Conservation (phyloP, 2,888 invertebrate genomes). For the Arrhopalites spinosus region DNA sequence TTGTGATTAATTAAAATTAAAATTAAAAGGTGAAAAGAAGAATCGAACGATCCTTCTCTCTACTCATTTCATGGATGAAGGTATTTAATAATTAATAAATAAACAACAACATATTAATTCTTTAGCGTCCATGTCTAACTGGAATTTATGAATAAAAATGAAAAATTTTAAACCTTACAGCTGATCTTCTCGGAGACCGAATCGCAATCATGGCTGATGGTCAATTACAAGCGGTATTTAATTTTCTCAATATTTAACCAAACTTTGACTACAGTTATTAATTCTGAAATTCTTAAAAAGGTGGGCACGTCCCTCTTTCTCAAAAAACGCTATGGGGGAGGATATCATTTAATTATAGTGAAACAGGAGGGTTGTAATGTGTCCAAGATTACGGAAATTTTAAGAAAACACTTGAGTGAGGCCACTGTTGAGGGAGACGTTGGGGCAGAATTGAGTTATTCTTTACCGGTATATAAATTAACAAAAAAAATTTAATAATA, state of each 20-base stretch:
- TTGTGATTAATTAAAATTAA: too few relatives aligned
- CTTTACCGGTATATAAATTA: too few relatives aligned
- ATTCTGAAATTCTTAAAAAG: too few relatives aligned
- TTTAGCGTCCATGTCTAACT: too few relatives aligned
- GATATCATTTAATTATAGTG: slow-evolving; percentile 77
- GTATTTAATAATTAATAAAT: too few relatives aligned
- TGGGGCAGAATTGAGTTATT: slow-evolving; percentile 76
- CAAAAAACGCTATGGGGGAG: slow-evolving; percentile 71
- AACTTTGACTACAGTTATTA: too few relatives aligned
- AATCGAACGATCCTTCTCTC: slow-evolving; percentile 82
- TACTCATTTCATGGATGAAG: slow-evolving; percentile 62
- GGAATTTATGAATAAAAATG: too few relatives aligned
- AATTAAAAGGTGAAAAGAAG: slow-evolving; percentile 63
- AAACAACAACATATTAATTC: too few relatives aligned
- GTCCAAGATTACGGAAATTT: slow-evolving; percentile 65
- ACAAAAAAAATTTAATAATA: too few relatives aligned
- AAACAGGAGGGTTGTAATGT: slow-evolving; percentile 63
- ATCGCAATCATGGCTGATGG: slow-evolving; percentile 85
- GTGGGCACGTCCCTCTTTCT: slow-evolving; percentile 82
- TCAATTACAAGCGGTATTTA: slow-evolving; percentile 70
- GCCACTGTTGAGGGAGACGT: slow-evolving; percentile 72
- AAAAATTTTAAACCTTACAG: too few relatives aligned
- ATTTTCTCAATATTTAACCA: too few relatives aligned
- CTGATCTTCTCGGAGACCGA: slow-evolving; percentile 86
- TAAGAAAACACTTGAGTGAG: slow-evolving; percentile 69